Evolutionary conservation across 1,140 invertebrate species (phyloP).

Genomic region (Camponotus pennsylvanicus): DNA sequence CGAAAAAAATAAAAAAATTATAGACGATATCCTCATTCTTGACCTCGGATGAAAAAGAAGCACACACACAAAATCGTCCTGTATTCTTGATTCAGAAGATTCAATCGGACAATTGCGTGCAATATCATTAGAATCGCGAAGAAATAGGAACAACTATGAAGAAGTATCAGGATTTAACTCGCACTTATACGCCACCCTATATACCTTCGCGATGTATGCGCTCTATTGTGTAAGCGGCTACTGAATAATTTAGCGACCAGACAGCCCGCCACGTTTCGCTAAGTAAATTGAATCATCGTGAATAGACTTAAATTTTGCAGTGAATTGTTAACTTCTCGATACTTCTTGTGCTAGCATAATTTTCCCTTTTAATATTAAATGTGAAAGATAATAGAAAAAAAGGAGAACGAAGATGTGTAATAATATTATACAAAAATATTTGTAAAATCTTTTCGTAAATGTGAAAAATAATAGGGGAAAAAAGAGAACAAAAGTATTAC

Average conservation of each 20-base stretch:
- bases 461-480: not conserved
- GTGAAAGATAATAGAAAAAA: not conserved
- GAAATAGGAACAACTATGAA: conserved; percentile 18
- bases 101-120: not conserved
- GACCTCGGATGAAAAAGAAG: conserved; percentile 4
- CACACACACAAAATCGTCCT: not conserved
- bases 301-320: conserved; percentile 34
- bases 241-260: conserved; percentile 33
- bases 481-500: not conserved
- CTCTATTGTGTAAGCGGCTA: conserved; percentile 14
- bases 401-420: no score
- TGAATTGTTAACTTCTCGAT: not conserved
- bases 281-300: conserved; percentile 30
- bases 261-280: conserved; percentile 24
- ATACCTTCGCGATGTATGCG: not conserved
- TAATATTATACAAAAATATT: no score
- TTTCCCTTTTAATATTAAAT: conserved; percentile 7
- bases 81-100: conserved; percentile 3
- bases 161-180: conserved; percentile 12
- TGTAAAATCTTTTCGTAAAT: not conserved
- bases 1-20: conserved; percentile 7
- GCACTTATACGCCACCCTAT: conserved; percentile 8
- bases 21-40: not conserved
- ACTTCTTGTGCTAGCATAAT: not conserved
- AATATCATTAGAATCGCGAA: not conserved